phyloP scores from a whole-genome alignment of 2,888 invertebrate species.

The Barypeithes pellucidus region DNA sequence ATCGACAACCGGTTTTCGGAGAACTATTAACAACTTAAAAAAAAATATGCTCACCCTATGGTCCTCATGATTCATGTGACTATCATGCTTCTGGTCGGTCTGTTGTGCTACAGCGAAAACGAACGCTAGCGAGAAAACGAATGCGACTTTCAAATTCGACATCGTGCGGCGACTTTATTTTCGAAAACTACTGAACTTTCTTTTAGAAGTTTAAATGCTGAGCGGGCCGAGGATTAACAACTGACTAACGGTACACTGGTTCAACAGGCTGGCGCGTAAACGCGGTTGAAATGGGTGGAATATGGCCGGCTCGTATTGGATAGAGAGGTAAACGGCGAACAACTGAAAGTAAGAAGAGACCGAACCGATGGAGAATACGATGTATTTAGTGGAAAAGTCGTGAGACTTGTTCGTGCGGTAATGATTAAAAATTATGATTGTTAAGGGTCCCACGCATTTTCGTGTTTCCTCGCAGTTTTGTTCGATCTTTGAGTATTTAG shows the following conservation, averaged over 20 bases:
- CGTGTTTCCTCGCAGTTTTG: background rate
- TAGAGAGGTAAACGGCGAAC: constrained; percentile 10
- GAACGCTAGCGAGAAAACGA: constrained; percentile 48
- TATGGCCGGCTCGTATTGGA: constrained; percentile 8
- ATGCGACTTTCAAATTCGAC: constrained; percentile 32
- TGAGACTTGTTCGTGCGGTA: constrained; percentile 1
- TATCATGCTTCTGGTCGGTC: constrained; percentile 49
- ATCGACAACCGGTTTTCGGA: constrained; percentile 7
- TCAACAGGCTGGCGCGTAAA: constrained; percentile 28
- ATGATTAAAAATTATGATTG: background rate
- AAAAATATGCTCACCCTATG: constrained; percentile 56
- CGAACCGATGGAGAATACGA: background rate
- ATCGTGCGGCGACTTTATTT: constrained; percentile 23
- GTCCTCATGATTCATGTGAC: constrained; percentile 52
- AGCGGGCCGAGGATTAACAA: constrained; percentile 15
- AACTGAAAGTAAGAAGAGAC: background rate
- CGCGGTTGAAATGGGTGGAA: constrained; percentile 10
- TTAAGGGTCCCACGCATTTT: background rate
- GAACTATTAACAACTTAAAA: background rate
- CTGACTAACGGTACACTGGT: constrained; percentile 29
- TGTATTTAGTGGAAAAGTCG: constrained; percentile 15
- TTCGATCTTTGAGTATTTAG: no score
- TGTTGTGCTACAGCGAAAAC: constrained; percentile 45
- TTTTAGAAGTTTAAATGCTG: background rate
- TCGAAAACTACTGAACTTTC: constrained; percentile 12